Percentiles rank a stretch among this genome's conserved stretches.
Evolutionary conservation across 2,797 vertebrate genomes (phyloP).

Genomic region (Pristis pectinata): DNA sequence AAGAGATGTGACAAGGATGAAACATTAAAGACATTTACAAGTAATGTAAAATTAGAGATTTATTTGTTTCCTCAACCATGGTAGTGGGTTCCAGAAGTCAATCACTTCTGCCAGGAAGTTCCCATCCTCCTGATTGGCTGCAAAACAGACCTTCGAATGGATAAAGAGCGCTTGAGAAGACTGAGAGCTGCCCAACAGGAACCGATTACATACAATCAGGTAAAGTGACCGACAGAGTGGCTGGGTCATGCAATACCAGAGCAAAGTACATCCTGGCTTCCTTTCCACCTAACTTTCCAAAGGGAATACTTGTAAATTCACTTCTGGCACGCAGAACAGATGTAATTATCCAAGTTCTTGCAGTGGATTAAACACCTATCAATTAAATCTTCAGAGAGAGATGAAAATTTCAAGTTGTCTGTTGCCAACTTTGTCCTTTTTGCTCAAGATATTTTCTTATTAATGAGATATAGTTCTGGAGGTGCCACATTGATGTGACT

Average conservation of each 20-base stretch:
- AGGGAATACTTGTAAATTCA: background rate
- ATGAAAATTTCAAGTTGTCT: too few relatives aligned
- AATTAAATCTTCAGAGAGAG: background rate
- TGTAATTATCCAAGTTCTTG: background rate
- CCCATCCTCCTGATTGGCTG: constrained; percentile 87
- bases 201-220: constrained; percentile 84
- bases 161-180: constrained; percentile 79
- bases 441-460: background rate
- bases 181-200: constrained; percentile 69
- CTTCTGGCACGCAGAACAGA: too few relatives aligned
- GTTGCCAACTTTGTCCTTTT: background rate
- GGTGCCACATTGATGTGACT: background rate
- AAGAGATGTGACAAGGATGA: background rate
- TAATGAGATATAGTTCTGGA: background rate
- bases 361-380: background rate
- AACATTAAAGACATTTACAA: background rate
- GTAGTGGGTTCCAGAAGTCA: constrained; percentile 90
- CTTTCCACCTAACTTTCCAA: background rate
- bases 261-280: background rate
- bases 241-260: background rate
- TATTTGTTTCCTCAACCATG: background rate
- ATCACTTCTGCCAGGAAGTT: constrained; percentile 77
- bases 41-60: background rate
- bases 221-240: constrained; percentile 44
- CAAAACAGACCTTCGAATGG: constrained; percentile 90